Evolutionary conservation across 1,140 invertebrate species (phyloP).

Genomic region (Dreissena rostriformis): DNA sequence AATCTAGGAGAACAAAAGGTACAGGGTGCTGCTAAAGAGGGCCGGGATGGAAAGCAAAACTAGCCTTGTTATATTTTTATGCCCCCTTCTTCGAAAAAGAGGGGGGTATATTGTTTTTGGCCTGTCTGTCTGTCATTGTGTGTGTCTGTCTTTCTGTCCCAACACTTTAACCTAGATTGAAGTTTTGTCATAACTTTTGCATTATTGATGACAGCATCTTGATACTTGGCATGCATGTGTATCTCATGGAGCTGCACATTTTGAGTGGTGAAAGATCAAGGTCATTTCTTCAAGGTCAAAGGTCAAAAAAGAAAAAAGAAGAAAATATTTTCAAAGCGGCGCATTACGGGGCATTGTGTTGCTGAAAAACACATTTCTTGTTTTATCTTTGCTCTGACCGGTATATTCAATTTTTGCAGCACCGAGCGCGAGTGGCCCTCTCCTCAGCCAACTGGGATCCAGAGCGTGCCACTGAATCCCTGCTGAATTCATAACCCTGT

Average conservation of each 20-base stretch:
- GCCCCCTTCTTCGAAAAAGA: too few species aligned
- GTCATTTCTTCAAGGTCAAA: not conserved
- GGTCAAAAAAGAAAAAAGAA: not conserved
- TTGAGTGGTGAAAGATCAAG: not conserved
- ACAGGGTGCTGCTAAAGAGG: too few species aligned
- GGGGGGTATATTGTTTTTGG: too few species aligned
- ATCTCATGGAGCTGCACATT: not conserved
- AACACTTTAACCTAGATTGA: too few species aligned
- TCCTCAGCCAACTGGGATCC: slow-evolving; percentile 42
- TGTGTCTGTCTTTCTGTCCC: too few species aligned
- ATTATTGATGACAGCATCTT: too few species aligned
- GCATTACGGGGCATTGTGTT: not conserved
- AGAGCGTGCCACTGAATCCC: slow-evolving; percentile 27
- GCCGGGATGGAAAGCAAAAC: too few species aligned
- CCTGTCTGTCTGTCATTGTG: too few species aligned
- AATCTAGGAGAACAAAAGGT: too few species aligned
- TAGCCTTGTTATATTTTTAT: too few species aligned
- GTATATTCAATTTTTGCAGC: slow-evolving; percentile 42
- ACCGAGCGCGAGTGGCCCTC: slow-evolving; percentile 48
- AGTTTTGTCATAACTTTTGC: too few species aligned
- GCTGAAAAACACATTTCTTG: too few species aligned
- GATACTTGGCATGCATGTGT: not conserved
- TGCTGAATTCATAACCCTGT: slow-evolving; percentile 53
- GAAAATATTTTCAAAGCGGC: not conserved
- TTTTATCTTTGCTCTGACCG: not conserved